Percentiles rank a stretch among this genome's conserved stretches.
phyloP scores from a whole-genome alignment of 2,797 vertebrate species.

The Denticeps clupeoides region DNA sequence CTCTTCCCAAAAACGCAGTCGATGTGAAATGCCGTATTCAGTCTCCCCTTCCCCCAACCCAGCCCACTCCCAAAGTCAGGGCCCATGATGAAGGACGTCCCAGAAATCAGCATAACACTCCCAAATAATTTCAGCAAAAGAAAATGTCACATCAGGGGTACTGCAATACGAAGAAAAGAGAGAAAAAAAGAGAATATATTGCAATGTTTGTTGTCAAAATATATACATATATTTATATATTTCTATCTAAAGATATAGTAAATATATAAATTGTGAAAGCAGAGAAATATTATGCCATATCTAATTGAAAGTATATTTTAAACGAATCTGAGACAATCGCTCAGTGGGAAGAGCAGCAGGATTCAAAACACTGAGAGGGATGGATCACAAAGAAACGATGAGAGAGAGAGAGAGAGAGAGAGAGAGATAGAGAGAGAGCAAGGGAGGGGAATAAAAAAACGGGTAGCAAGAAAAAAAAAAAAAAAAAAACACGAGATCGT shows the following conservation, averaged over 20 bases:
- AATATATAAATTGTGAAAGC: slow-evolving; percentile 68
- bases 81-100: slow-evolving; percentile 53
- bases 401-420: slow-evolving; percentile 5
- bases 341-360: slow-evolving; percentile 47
- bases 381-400: slow-evolving; percentile 3
- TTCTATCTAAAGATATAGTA: slow-evolving; percentile 74
- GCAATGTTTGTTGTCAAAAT: slow-evolving; percentile 64
- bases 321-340: slow-evolving; percentile 70
- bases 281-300: slow-evolving; percentile 64
- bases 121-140: slow-evolving; percentile 53
- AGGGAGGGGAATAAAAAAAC: slow-evolving; percentile 34
- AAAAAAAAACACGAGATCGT: slow-evolving; percentile 14
- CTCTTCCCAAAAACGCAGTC: too few relatives aligned
- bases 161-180: slow-evolving; percentile 65
- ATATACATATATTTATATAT: slow-evolving; percentile 66
- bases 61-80: slow-evolving; percentile 54
- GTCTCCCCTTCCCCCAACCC: slow-evolving; percentile 27
- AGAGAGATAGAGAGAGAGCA: slow-evolving; percentile 26
- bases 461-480: slow-evolving; percentile 46
- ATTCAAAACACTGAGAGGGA: slow-evolving; percentile 28
- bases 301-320: slow-evolving; percentile 60
- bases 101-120: slow-evolving; percentile 46
- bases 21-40: slow-evolving; percentile 5
- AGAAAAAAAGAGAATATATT: slow-evolving; percentile 60
- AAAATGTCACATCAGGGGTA: slow-evolving; percentile 65